Evolutionary conservation across 2,113 vertebrate species (phyloP).

Genomic region (Limanda limanda): DNA sequence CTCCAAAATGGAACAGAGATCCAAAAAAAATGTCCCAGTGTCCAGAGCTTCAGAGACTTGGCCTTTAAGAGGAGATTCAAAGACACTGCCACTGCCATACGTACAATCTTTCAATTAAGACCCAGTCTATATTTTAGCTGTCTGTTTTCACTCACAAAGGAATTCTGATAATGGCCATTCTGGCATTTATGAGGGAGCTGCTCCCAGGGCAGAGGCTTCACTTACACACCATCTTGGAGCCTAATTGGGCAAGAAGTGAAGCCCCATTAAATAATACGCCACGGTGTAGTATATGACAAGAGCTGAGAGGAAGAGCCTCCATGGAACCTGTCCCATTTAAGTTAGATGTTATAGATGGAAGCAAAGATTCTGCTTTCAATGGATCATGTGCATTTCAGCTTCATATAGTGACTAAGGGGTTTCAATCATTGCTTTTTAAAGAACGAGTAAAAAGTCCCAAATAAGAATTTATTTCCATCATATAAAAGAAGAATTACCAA

Average conservation of each 20-base stretch:
- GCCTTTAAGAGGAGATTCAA: conserved; percentile 73
- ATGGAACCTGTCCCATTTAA: conserved; percentile 53
- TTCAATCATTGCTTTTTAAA: not conserved
- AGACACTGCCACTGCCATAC: conserved; percentile 44
- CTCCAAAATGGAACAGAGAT: conserved; percentile 35
- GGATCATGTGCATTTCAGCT: conserved; percentile 3
- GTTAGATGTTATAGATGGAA: conserved; percentile 19
- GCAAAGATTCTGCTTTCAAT: conserved; percentile 14
- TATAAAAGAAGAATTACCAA: not conserved
- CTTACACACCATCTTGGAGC: conserved; percentile 72
- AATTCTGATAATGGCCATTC: conserved; percentile 76
- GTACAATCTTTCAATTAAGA: conserved; percentile 79
- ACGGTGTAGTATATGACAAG: conserved; percentile 53
- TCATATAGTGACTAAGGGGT: conserved; percentile 3
- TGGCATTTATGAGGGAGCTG: conserved; percentile 81
- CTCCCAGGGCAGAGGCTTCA: conserved; percentile 59
- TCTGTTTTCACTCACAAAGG: conserved; percentile 74
- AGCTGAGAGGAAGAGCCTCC: conserved; percentile 47
- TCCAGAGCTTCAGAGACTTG: conserved; percentile 52
- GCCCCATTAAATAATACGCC: conserved; percentile 68
- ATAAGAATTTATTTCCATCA: conserved; percentile 13
- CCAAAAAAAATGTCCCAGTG: conserved; percentile 23
- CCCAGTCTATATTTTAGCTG: conserved; percentile 56
- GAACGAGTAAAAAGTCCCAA: not conserved
- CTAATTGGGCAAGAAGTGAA: conserved; percentile 80